Percentiles rank a stretch among this genome's conserved stretches.
phyloP scores from a whole-genome alignment of 1,140 invertebrate genomes.

The Halesus radiatus region DNA sequence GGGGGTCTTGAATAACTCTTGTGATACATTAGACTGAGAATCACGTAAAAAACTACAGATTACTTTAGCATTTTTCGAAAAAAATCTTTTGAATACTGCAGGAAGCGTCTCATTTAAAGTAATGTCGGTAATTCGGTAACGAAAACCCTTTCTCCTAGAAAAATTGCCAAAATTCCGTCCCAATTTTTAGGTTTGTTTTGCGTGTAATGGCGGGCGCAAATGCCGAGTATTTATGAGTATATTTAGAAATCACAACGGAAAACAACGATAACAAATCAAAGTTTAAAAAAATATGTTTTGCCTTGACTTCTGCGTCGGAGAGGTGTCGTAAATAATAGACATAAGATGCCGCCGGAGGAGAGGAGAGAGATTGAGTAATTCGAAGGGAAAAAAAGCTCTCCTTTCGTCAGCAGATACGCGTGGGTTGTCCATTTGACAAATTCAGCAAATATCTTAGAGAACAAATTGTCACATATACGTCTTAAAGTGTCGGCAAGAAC shows the following conservation, averaged over 20 bases:
- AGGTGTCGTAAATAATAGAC: conserved; percentile 24
- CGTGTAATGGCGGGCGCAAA: neutral
- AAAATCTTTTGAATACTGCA: neutral
- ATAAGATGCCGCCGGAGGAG: conserved; percentile 1
- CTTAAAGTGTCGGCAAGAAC: neutral
- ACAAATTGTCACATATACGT: neutral
- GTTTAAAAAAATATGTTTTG: conserved; percentile 30
- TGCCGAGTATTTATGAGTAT: conserved; percentile 14
- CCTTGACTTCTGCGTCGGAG: conserved; percentile 5
- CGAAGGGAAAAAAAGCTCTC: neutral
- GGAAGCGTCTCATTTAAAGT: conserved; percentile 9
- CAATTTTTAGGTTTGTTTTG: neutral
- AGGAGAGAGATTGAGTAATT: neutral
- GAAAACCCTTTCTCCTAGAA: neutral
- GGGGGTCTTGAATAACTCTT: too few species aligned
- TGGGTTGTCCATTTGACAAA: neutral
- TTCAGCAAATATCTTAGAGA: neutral
- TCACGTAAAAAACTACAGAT: too few species aligned
- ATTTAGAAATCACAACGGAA: neutral
- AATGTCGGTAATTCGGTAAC: neutral
- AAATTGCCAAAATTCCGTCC: neutral
- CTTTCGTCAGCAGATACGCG: neutral
- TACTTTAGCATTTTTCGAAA: too few species aligned
- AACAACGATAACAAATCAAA: conserved; percentile 28
- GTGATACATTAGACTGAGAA: too few species aligned